Evolutionary conservation across 2,797 vertebrate genomes (phyloP).

Genomic region (Pseudotriccus pelzelni): DNA sequence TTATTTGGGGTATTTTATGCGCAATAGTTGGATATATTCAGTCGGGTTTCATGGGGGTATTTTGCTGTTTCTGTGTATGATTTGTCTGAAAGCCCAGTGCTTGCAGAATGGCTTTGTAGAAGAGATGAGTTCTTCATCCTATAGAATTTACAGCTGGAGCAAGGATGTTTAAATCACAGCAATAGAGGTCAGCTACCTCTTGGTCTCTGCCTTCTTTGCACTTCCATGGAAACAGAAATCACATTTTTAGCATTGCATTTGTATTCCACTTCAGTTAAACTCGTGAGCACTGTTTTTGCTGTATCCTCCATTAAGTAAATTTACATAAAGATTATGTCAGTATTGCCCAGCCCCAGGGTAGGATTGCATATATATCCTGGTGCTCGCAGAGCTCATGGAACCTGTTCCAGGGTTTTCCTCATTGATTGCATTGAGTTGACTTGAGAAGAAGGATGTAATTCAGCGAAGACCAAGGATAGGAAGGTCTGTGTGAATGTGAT

Average conservation of each 20-base stretch:
- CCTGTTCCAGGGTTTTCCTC: neutral
- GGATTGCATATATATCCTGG: neutral
- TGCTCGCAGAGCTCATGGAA: neutral
- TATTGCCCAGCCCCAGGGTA: neutral
- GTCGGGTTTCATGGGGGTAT: neutral
- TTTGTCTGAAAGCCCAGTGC: neutral
- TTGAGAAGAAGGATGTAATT: neutral
- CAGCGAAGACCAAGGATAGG: neutral
- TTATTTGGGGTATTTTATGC: neutral
- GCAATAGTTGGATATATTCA: neutral
- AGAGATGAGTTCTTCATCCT: neutral
- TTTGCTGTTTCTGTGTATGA: neutral
- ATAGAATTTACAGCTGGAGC: neutral
- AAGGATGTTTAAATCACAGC: neutral
- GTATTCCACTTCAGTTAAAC: neutral
- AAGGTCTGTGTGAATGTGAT: neutral
- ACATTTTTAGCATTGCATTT: neutral
- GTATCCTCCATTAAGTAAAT: neutral
- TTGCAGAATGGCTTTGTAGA: neutral
- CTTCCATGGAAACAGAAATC: neutral
- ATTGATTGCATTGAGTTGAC: neutral
- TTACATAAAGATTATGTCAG: neutral
- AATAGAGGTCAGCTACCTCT: neutral
- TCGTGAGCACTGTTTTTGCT: neutral
- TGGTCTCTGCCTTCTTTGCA: neutral